Base-by-base conservation (phyloP, 2,888 invertebrate species). In the Drepana falcataria region DNA sequence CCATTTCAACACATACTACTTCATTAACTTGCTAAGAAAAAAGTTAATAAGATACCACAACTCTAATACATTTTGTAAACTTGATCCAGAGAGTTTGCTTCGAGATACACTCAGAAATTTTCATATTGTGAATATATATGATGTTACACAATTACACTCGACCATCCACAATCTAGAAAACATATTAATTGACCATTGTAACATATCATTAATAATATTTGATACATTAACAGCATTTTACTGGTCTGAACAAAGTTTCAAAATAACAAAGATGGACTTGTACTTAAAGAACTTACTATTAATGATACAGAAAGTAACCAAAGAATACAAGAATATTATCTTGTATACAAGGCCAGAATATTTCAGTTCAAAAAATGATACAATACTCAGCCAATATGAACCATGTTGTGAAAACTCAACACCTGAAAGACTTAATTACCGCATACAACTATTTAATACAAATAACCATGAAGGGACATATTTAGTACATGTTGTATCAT, bases 281-380 rank as follows among this genome's bases (percentile, higher is more conserved):
- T 93, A 93, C 68, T 53, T 92, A 4, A 91, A 85, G 71, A 86
- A 84, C 64, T 64, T 88, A 68, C 68, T 89, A 53, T 66, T 64
- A 59, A 69, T 75, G 4, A 75, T 93, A 59, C 88, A 88, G 73
- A 87, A 81, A 68, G 77, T 85, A 53, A 83, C 86, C 35, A 86
- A 84, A 69, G 87, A 89, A 62, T 91, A 89, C 63, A 92, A 92
- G 75, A 74, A 91, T 51, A 75, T 80, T 49, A 77, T 92, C 53
- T 64, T 93, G 44, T 94, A 92, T 65, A 93, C 92, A 53, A 90
- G 85, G 75, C 91, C 92, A 49, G 80, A 76, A 65, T 87, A 93
- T 73, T 92, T 91, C 69, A 78, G 76, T 67, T 87, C 91, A 48
- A 85, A 60, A 61, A 89, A 83, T 69, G 81, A 82, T 55, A 41